Conservation (phyloP, 2,797 vertebrate species). For the Graptemys geographica region DNA sequence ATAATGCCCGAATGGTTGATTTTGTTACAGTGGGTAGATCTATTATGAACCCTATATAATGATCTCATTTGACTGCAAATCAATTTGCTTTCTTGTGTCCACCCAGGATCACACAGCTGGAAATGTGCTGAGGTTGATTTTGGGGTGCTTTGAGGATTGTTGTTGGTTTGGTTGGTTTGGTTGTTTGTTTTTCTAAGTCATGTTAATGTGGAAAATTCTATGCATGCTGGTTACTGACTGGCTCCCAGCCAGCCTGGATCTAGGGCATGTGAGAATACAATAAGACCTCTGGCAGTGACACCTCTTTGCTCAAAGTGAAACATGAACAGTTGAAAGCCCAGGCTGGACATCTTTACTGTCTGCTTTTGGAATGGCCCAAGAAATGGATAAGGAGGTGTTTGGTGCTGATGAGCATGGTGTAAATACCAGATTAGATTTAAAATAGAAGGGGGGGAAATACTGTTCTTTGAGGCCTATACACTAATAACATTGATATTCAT, state of each 20-base stretch:
- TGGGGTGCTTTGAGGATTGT: background rate
- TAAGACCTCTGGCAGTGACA: background rate
- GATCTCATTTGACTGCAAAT: slow-evolving; percentile 34
- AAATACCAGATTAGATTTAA: background rate
- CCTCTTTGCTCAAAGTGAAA: background rate
- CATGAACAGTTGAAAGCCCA: background rate
- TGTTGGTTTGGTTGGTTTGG: background rate
- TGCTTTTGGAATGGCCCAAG: background rate
- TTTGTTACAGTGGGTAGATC: slow-evolving; percentile 24
- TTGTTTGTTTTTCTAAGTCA: background rate
- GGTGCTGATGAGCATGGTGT: background rate
- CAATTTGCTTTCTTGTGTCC: background rate
- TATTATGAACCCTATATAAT: slow-evolving; percentile 50
- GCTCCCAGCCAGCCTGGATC: slow-evolving; percentile 3
- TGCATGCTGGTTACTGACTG: background rate
- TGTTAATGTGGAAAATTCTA: background rate
- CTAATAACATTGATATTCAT: background rate
- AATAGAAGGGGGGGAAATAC: background rate
- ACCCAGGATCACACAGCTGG: background rate
- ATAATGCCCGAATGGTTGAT: slow-evolving; percentile 35
- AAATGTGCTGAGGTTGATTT: slow-evolving; percentile 17
- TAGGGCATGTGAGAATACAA: background rate
- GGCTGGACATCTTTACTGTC: background rate
- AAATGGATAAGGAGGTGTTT: background rate
- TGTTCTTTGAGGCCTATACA: fast-evolving